These are phyloP conservation scores for Eudemis profundana DNA, from an alignment of 2,888 invertebrate species.

Conservation along the genomic window DNA sequence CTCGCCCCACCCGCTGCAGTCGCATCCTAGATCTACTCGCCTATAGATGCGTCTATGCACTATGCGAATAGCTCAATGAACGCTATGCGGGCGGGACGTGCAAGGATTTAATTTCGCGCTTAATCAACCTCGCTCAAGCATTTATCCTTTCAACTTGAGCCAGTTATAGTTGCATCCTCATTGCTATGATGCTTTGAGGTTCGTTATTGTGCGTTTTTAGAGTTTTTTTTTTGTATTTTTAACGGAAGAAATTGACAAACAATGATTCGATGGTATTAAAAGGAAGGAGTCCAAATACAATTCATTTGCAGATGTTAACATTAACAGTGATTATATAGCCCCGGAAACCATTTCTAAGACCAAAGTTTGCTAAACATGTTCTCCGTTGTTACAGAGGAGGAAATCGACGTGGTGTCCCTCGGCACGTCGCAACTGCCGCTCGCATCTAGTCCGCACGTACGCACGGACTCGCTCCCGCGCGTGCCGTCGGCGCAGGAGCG, in stretches of 20 bases:
- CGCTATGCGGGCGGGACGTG: conserved; percentile 64
- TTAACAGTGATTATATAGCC: too few relatives aligned
- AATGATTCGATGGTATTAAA: too few relatives aligned
- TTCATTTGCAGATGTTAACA: too few relatives aligned
- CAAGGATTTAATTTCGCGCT: conserved; percentile 44
- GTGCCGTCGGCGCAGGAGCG: conserved; percentile 89
- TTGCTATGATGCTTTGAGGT: conserved; percentile 1
- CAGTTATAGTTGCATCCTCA: conserved; percentile 15
- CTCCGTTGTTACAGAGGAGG: conserved; percentile 89
- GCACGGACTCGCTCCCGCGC: conserved; percentile 85
- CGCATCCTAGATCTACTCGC: conserved; percentile 77
- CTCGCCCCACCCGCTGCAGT: conserved; percentile 78
- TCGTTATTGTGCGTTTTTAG: too few relatives aligned
- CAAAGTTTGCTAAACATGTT: conserved; percentile 54
- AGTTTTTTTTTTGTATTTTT: too few relatives aligned
- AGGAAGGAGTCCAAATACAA: too few relatives aligned
- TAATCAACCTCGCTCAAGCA: conserved; percentile 23
- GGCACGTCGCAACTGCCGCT: conserved; percentile 73
- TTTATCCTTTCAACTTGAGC: conserved; percentile 23
- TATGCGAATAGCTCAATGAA: conserved; percentile 68
- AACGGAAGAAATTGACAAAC: too few relatives aligned
- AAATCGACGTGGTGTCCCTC: conserved; percentile 93
- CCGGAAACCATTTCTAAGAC: too few relatives aligned
- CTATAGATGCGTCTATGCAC: conserved; percentile 66
- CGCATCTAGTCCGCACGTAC: conserved; percentile 64